Conservation (phyloP, 1,140 invertebrate species). For the Meloidogyne floridensis region DNA sequence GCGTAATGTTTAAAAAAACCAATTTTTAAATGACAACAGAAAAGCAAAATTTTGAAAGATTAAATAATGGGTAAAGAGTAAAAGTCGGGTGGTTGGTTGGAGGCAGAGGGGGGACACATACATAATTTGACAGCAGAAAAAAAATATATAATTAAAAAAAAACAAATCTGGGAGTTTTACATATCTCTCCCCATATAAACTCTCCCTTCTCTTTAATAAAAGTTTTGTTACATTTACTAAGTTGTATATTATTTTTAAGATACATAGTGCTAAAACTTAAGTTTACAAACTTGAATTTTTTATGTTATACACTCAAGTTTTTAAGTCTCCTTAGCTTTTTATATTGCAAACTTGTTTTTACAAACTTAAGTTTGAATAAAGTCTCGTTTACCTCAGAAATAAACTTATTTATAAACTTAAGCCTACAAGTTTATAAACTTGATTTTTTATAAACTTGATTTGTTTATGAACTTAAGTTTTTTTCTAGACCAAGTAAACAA, state of each 20-base stretch:
- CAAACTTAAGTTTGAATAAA: too few relatives aligned
- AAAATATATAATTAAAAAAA: neutral
- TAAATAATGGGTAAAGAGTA: conserved; percentile 2
- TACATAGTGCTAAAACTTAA: neutral
- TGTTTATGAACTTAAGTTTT: too few relatives aligned
- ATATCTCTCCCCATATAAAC: neutral
- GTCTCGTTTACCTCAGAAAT: too few relatives aligned
- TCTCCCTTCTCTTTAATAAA: conserved; percentile 38
- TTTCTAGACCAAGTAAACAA: too few relatives aligned
- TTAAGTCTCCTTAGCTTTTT: too few relatives aligned
- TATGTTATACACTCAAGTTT: too few relatives aligned
- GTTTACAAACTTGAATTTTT: too few relatives aligned
- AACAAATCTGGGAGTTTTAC: neutral
- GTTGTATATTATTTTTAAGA: conserved; percentile 7
- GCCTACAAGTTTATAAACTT: too few relatives aligned
- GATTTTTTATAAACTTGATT: too few relatives aligned
- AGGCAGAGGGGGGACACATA: neutral
- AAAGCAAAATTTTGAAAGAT: conserved; percentile 9
- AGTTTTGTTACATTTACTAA: conserved; percentile 18
- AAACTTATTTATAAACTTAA: too few relatives aligned
- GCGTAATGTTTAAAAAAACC: neutral
- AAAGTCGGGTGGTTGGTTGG: neutral
- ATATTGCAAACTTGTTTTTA: too few relatives aligned
- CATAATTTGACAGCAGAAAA: neutral
- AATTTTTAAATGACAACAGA: neutral